These are phyloP conservation scores for Eufriesea mexicana DNA, from an alignment of 1,140 invertebrate species.

Conservation along the genomic window DNA sequence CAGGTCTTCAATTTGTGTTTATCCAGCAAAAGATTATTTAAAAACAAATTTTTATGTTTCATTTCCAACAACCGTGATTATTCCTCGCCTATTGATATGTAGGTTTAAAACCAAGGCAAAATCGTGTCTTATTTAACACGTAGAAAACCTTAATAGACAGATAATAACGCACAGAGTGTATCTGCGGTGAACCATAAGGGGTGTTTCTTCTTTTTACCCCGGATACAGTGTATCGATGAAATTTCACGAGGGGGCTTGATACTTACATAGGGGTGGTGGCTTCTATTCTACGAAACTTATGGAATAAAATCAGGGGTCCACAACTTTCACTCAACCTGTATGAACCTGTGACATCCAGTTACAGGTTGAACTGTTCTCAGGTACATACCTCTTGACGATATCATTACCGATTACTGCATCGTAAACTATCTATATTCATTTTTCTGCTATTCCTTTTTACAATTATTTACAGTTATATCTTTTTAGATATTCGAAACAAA, in stretches of 20 bases:
- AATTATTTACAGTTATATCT: background rate
- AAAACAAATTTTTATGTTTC: background rate
- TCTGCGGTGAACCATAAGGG: background rate
- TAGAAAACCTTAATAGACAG: background rate
- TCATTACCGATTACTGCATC: background rate
- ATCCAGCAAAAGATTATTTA: background rate
- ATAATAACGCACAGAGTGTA: slow-evolving; percentile 1
- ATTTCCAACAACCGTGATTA: background rate
- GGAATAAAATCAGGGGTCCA: background rate
- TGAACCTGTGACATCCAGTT: background rate
- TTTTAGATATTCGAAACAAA: background rate
- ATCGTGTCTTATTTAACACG: background rate
- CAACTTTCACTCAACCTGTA: background rate
- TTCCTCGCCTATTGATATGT: background rate
- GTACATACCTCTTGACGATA: background rate
- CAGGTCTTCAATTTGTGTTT: too few species aligned
- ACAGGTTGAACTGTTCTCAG: background rate
- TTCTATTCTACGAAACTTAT: background rate
- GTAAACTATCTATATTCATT: background rate
- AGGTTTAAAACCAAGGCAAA: background rate
- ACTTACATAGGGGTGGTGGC: background rate
- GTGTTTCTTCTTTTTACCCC: background rate
- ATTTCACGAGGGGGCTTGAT: slow-evolving; percentile 4
- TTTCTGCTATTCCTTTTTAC: background rate
- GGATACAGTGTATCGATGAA: slow-evolving; percentile 5